Evolutionary conservation across 2,113 vertebrate species (phyloP).

Genomic region (Trochalopteron elliotii): DNA sequence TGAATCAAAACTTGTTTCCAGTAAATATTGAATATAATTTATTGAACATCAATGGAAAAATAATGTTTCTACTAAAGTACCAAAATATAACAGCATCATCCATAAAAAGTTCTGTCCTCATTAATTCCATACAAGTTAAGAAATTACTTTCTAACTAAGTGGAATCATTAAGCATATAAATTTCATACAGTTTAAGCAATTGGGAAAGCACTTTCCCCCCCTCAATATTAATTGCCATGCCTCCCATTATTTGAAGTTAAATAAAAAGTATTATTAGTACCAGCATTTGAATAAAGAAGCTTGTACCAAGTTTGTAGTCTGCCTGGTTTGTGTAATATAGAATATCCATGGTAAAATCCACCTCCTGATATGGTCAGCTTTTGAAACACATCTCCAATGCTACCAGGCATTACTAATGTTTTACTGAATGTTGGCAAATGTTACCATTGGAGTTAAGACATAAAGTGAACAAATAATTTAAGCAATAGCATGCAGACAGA

Average conservation of each 20-base stretch:
- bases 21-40: not conserved
- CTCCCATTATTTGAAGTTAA: not conserved
- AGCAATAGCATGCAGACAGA: not conserved
- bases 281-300: not conserved
- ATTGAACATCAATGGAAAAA: not conserved
- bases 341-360: not conserved
- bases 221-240: not conserved
- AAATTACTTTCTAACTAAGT: not conserved
- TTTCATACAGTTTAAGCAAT: not conserved
- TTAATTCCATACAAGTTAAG: not conserved
- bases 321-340: not conserved
- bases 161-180: not conserved
- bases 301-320: not conserved
- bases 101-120: not conserved
- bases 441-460: not conserved
- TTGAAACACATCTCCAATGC: not conserved
- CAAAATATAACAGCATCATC: not conserved
- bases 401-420: not conserved
- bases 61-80: not conserved
- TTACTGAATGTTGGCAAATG: not conserved
- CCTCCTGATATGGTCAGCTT: not conserved
- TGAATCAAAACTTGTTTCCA: not conserved
- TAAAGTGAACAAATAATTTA: not conserved
- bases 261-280: not conserved
- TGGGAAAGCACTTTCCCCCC: not conserved